A percentile compares a stretch with the other conserved stretches of the same genome.
Conservation (phyloP, 1,140 invertebrate species). For the Dendroctonus ponderosae region DNA sequence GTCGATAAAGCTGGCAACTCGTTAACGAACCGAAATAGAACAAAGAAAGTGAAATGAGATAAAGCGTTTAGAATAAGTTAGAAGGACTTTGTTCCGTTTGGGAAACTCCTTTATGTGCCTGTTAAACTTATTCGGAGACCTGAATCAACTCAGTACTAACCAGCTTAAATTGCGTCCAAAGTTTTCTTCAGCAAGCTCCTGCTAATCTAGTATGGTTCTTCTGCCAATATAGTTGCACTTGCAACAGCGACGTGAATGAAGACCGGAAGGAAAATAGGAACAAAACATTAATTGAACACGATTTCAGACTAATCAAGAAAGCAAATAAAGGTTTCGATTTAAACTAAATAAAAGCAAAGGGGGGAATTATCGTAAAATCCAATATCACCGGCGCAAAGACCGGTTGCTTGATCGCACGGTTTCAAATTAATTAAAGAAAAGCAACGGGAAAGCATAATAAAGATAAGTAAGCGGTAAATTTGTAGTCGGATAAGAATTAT, state of each 20-base stretch:
- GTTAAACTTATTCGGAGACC: neutral
- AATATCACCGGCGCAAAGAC: no score
- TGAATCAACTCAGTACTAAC: neutral
- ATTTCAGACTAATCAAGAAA: neutral
- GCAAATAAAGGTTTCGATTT: conserved; percentile 2
- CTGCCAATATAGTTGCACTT: no score
- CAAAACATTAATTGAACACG: neutral
- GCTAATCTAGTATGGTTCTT: no score
- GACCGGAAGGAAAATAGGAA: neutral
- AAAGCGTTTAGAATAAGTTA: conserved; percentile 15
- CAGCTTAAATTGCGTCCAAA: no score
- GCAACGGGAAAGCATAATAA: neutral
- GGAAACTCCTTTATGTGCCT: neutral
- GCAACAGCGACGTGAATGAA: no score
- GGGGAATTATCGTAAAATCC: no score
- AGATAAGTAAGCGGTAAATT: neutral
- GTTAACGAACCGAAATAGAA: conserved; percentile 4
- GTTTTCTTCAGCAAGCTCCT: no score
- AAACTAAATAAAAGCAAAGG: neutral
- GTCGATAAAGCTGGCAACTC: neutral
- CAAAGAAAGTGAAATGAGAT: conserved; percentile 7
- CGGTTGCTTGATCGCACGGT: conserved; percentile 1
- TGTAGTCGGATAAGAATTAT: neutral
- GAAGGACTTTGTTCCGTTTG: conserved; percentile 6
- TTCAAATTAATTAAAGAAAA: neutral